Conservation (phyloP, 1,140 invertebrate species). For the Drosophila nannoptera region DNA sequence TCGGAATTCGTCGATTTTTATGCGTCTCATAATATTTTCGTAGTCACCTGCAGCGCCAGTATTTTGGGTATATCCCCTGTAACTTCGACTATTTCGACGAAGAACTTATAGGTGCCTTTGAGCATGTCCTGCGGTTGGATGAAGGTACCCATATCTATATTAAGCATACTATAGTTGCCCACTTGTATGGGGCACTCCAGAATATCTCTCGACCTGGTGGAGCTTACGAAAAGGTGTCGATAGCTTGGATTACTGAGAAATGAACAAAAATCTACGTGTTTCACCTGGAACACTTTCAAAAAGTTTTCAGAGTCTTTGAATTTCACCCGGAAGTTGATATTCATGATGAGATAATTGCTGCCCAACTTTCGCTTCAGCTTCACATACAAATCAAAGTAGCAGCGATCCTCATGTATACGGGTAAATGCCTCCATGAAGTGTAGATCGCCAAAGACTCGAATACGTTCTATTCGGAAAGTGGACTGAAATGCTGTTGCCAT, state of each 20-base stretch:
- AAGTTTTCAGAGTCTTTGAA: background rate
- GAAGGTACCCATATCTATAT: constrained; percentile 27
- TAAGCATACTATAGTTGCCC: constrained; percentile 47
- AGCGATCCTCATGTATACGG: constrained; percentile 24
- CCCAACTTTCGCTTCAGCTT: constrained; percentile 38
- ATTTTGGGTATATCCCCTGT: constrained; percentile 57
- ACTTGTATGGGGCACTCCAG: constrained; percentile 44
- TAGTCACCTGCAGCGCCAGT: constrained; percentile 61
- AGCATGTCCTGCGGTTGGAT: constrained; percentile 38
- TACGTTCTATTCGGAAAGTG: constrained; percentile 22
- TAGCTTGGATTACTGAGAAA: constrained; percentile 35
- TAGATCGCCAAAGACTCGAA: constrained; percentile 41
- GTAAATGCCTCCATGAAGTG: constrained; percentile 36
- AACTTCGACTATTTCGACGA: constrained; percentile 51
- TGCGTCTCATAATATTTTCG: constrained; percentile 11
- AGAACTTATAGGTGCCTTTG: constrained; percentile 59
- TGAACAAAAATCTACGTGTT: constrained; percentile 43
- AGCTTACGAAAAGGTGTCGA: constrained; percentile 33
- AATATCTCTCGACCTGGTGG: constrained; percentile 29
- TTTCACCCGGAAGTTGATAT: constrained; percentile 33
- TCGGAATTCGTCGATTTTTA: background rate
- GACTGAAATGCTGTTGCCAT: constrained; percentile 23
- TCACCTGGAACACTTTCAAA: constrained; percentile 37
- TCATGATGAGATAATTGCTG: constrained; percentile 62
- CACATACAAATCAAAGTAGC: constrained; percentile 39